Conservation (phyloP, 1,140 invertebrate genomes). For the Diorhabda sublineata region DNA sequence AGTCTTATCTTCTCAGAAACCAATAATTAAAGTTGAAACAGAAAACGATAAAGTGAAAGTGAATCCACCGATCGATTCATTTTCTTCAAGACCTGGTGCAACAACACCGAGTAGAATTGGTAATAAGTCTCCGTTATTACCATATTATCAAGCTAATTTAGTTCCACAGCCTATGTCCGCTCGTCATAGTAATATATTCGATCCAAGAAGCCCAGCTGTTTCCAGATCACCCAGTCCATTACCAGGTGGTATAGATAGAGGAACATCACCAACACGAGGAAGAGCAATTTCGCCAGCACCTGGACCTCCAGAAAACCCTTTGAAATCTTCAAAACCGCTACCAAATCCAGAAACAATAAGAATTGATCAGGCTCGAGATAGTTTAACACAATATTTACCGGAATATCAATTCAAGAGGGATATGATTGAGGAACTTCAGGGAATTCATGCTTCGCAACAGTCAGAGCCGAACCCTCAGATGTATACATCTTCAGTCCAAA, state of each 20-base stretch:
- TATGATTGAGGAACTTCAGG: constrained; percentile 20
- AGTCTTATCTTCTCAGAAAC: constrained; percentile 25
- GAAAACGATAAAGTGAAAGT: constrained; percentile 46
- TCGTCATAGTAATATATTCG: constrained; percentile 53
- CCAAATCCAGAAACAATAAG: constrained; percentile 32
- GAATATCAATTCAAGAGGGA: constrained; percentile 34
- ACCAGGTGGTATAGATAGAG: constrained; percentile 25
- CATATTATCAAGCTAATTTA: constrained; percentile 64
- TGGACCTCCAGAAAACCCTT: constrained; percentile 57
- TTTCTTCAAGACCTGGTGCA: constrained; percentile 47
- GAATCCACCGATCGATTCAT: constrained; percentile 30
- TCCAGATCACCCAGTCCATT: constrained; percentile 57
- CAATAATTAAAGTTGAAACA: constrained; percentile 31
- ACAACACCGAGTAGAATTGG: constrained; percentile 60
- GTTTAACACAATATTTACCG: constrained; percentile 37
- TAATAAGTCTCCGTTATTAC: constrained; percentile 61
- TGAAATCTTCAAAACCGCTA: constrained; percentile 43
- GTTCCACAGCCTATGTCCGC: constrained; percentile 55
- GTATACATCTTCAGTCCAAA: constrained; percentile 23
- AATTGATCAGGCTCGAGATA: constrained; percentile 38
- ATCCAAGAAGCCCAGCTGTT: constrained; percentile 53
- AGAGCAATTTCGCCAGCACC: constrained; percentile 53
- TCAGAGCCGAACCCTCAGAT: constrained; percentile 15
- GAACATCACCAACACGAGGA: constrained; percentile 43
- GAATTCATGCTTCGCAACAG: constrained; percentile 18